A percentile compares a stretch with the other conserved stretches of the same genome.
Conservation (phyloP, 1,140 invertebrate genomes). For the Brevipalpus yothersi region DNA sequence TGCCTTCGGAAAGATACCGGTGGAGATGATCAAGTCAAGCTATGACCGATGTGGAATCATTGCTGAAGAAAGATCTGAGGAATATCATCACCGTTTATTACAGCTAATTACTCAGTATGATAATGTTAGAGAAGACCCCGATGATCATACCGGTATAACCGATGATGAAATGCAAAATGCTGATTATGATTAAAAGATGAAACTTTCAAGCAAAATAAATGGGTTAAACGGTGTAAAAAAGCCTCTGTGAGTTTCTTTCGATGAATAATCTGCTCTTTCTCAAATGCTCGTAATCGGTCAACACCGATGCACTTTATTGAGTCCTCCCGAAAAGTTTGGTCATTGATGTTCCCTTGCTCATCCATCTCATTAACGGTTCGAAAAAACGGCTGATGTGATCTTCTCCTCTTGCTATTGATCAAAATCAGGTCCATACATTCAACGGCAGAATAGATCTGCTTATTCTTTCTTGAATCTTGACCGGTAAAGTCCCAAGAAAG, state of each 20-base stretch:
- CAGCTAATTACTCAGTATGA: background rate
- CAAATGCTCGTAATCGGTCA: background rate
- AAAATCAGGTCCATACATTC: background rate
- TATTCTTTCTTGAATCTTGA: background rate
- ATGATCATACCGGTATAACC: background rate
- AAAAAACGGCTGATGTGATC: background rate
- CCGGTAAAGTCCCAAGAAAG: background rate
- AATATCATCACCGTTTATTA: background rate
- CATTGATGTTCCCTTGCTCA: background rate
- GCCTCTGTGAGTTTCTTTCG: background rate
- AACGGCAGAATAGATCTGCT: background rate
- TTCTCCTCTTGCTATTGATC: background rate
- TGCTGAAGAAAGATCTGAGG: background rate
- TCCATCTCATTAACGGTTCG: background rate
- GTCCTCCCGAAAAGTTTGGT: background rate
- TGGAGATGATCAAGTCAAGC: background rate
- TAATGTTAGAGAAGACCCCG: background rate
- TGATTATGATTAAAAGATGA: too few relatives aligned
- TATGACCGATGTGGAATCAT: background rate
- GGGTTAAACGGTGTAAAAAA: background rate
- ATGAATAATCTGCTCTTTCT: background rate
- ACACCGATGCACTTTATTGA: background rate
- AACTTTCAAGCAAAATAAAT: too few relatives aligned
- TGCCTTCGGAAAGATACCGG: background rate
- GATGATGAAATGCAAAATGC: too few relatives aligned